These are phyloP conservation scores for Nomada ruficornis DNA, from an alignment of 2,888 invertebrate species.

Conservation along the genomic window DNA sequence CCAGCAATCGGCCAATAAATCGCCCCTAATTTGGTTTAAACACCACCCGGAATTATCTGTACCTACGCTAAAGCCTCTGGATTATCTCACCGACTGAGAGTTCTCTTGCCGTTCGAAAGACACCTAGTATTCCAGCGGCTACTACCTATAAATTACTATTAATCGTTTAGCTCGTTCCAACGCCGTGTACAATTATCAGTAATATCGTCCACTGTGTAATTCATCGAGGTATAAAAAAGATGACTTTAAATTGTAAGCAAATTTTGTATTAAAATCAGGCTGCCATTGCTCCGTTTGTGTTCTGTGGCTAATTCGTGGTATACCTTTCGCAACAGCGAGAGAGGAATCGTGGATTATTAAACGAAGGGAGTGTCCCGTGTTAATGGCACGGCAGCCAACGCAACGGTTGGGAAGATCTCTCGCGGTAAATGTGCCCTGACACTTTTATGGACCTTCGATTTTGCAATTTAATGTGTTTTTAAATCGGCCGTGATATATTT, in stretches of 20 bases:
- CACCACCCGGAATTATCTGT: slow-evolving; percentile 59
- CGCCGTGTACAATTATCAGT: not conserved
- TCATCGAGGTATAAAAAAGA: too few species aligned
- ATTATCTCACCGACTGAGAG: slow-evolving; percentile 53
- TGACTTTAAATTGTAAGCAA: too few species aligned
- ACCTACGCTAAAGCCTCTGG: slow-evolving; percentile 51
- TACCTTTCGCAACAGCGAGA: not conserved
- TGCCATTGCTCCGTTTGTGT: not conserved
- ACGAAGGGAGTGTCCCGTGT: not conserved
- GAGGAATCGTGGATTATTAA: not conserved
- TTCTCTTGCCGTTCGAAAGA: slow-evolving; percentile 24
- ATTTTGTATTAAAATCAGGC: too few species aligned
- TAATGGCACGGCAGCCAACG: not conserved
- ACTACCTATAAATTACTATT: slow-evolving; percentile 37
- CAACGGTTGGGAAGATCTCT: not conserved
- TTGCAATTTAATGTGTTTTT: slow-evolving; percentile 34
- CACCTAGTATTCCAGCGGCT: slow-evolving; percentile 16
- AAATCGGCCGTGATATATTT: slow-evolving; percentile 31
- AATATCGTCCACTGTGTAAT: too few species aligned
- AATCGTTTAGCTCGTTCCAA: slow-evolving; percentile 14
- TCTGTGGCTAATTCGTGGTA: not conserved
- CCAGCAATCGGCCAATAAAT: slow-evolving; percentile 61
- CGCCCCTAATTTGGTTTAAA: slow-evolving; percentile 65
- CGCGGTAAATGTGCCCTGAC: slow-evolving; percentile 4
- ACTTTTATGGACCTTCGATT: slow-evolving; percentile 29